Evolutionary conservation across 2,797 vertebrate genomes (phyloP).

Genomic region (Australoheros facetus): DNA sequence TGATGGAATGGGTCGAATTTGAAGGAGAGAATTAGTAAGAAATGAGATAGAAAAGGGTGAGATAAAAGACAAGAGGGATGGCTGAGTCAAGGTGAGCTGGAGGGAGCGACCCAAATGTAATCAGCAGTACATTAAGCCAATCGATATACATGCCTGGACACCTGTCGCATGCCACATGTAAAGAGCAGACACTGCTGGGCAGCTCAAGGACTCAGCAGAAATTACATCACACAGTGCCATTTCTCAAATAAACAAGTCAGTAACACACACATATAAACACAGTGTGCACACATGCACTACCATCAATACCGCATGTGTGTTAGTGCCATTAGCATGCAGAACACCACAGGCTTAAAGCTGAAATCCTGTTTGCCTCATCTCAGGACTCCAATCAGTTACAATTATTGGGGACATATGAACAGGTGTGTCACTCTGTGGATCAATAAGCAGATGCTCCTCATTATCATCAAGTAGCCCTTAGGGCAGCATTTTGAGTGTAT

Average conservation of each 20-base stretch:
- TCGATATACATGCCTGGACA: slow-evolving; percentile 51
- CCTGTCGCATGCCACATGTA: slow-evolving; percentile 37
- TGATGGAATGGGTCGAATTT: background rate
- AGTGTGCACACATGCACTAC: background rate
- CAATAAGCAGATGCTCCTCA: slow-evolving; percentile 55
- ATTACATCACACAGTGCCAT: slow-evolving; percentile 21
- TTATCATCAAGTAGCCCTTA: slow-evolving; percentile 54
- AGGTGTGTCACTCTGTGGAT: slow-evolving; percentile 47
- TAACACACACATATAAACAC: background rate
- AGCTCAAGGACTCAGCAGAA: slow-evolving; percentile 60
- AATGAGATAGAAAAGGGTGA: slow-evolving; percentile 8
- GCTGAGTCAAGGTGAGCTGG: slow-evolving; percentile 43
- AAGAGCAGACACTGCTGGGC: slow-evolving; percentile 28
- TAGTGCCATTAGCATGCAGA: background rate
- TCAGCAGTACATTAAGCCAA: slow-evolving; percentile 61
- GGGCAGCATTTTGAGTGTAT: slow-evolving; percentile 25
- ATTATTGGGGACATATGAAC: slow-evolving; percentile 57
- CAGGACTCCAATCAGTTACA: slow-evolving; percentile 49
- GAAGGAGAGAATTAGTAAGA: slow-evolving; percentile 5
- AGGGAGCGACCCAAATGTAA: slow-evolving; percentile 51
- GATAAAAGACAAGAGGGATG: slow-evolving; percentile 3
- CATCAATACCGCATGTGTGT: background rate
- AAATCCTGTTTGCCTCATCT: slow-evolving; percentile 46
- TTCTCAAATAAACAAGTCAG: slow-evolving; percentile 19
- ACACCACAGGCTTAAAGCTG: slow-evolving; percentile 2